Base-by-base conservation (phyloP, 2,113 vertebrate species). In the Sinocyclocheilus anshuiensis region DNA sequence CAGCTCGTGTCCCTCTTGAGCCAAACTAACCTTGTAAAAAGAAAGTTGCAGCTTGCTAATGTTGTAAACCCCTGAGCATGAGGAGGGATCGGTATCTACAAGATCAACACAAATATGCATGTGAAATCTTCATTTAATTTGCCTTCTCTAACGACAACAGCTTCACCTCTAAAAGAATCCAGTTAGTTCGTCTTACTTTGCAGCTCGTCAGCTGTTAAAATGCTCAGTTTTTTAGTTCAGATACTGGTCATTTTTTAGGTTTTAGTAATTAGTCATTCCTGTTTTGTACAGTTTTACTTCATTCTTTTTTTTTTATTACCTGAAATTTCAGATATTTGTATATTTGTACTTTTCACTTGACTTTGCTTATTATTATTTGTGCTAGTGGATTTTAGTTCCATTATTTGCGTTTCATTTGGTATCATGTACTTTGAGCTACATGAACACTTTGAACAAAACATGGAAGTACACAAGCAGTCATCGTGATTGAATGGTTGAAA, bases 31-130 rank as follows among this genome's bases (percentile, higher is more conserved):
- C 20, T 59, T 59, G 55, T 59, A 22, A 59, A 48, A 59, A 59
- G 18, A 0, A 59, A 22, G 45, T 63, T 18, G 50, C 39, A 15
- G 6, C 77, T 57, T 53, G 84, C 29, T 61, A 20, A 72, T 45
- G 18, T 39, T 48, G 78, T 2, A 9, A 48, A 12, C 11, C 45
- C 45, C 10, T 12, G 12, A 48, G 45, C 85, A 86, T 86, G 85
- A 65, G 16, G 74, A 10, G 57, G 67, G 48, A 69, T n/a, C 18
- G 9, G 39, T 11, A 48, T 2, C 45, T 42, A 42, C 42, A 42
- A 42, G 45, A 12, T n/a, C n/a, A 80, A 50, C 63, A 75, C 55
- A 29, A 22, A 69, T 59, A 45, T 81, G 85, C 67, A 85, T 85
- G 76, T 57, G 22, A 24, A 48, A 76, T 45, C 10, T 12, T 48